Evolutionary conservation across 1,140 invertebrate species (phyloP).

Genomic region (Sinella curviseta): DNA sequence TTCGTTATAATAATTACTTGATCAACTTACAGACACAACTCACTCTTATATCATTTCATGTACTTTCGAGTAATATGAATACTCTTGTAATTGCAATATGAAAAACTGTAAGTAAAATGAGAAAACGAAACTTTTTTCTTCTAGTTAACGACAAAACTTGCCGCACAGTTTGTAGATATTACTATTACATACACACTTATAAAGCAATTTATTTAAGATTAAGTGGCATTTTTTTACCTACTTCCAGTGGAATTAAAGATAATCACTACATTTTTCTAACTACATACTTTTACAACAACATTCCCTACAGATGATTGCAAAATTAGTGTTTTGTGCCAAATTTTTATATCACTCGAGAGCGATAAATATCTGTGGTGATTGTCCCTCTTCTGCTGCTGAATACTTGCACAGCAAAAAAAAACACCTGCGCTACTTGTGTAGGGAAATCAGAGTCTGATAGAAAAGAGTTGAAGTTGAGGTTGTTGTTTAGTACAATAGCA

Average conservation of each 20-base stretch:
- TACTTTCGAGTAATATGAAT: not conserved
- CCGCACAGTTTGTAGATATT: not conserved
- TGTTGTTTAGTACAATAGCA: too few species aligned
- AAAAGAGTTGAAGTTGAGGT: too few species aligned
- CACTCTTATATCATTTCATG: too few species aligned
- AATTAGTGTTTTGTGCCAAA: not conserved
- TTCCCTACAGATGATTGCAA: slow-evolving; percentile 9
- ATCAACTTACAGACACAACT: slow-evolving; percentile 1
- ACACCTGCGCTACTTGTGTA: not conserved
- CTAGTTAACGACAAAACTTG: not conserved
- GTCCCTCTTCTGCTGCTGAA: not conserved
- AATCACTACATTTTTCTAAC: not conserved
- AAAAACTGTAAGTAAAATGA: too few species aligned
- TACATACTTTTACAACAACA: not conserved
- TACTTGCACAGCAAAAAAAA: not conserved
- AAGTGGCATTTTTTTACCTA: not conserved
- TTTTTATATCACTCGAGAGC: not conserved
- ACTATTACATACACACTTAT: not conserved
- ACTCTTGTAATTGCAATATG: not conserved
- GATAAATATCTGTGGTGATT: not conserved
- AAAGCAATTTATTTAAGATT: not conserved
- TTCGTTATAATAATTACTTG: slow-evolving; percentile 17
- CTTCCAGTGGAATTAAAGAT: not conserved
- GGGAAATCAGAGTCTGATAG: slow-evolving; percentile 6
- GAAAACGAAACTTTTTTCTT: not conserved